These are phyloP conservation scores for Melanerpes formicivorus DNA, from an alignment of 2,113 vertebrate genomes.

Conservation along the genomic window DNA sequence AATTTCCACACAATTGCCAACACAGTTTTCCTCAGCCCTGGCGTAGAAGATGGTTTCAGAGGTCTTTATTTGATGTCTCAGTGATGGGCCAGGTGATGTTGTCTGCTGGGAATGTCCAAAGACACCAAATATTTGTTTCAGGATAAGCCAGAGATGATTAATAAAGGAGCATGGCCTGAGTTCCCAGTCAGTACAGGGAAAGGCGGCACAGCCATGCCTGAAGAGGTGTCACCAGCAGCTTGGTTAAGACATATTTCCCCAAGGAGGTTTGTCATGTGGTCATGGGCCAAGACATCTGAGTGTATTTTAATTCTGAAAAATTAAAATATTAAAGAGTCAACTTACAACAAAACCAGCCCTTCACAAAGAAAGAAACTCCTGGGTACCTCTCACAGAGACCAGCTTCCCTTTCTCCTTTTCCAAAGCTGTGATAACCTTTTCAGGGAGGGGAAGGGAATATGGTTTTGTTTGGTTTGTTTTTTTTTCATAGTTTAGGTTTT, in stretches of 20 bases:
- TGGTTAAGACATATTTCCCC: background rate
- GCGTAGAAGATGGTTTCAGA: background rate
- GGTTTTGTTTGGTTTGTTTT: fast-evolving
- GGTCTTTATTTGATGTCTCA: fast-evolving
- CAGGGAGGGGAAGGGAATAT: background rate
- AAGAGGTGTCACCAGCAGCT: background rate
- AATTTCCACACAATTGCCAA: background rate
- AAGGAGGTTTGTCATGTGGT: background rate
- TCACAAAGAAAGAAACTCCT: background rate
- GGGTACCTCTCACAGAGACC: background rate
- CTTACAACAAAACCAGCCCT: background rate
- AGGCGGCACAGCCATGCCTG: background rate
- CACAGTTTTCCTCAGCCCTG: background rate
- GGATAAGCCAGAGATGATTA: background rate
- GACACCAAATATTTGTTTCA: background rate
- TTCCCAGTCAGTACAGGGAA: fast-evolving
- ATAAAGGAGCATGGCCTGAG: fast-evolving
- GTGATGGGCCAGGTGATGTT: background rate
- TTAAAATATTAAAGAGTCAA: background rate
- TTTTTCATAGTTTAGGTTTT: background rate
- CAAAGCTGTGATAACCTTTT: background rate
- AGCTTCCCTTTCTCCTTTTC: background rate
- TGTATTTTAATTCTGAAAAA: background rate
- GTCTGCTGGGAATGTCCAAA: background rate
- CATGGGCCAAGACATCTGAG: background rate